phyloP scores from a whole-genome alignment of 1,140 invertebrate genomes.

The Cyclargus thomasi region DNA sequence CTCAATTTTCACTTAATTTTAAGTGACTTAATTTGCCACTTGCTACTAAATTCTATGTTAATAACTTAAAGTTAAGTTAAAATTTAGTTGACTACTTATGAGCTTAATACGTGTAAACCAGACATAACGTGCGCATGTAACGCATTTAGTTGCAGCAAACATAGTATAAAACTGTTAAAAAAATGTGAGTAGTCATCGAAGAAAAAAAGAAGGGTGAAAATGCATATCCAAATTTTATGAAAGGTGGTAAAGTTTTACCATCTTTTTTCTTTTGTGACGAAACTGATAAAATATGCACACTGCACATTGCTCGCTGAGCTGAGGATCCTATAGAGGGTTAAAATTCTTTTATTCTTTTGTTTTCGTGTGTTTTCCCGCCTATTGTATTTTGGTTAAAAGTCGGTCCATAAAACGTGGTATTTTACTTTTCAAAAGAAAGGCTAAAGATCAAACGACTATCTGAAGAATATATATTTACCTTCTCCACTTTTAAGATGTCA shows the following conservation, averaged over 20 bases:
- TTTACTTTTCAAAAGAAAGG: neutral
- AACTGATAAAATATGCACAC: conserved; percentile 2
- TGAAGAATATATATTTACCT: neutral
- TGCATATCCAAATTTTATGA: neutral
- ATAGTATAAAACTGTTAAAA: no score
- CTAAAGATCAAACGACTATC: neutral
- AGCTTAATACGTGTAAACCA: no score
- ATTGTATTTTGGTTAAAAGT: neutral
- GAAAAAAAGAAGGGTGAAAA: neutral
- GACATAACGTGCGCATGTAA: no score
- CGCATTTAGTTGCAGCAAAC: no score
- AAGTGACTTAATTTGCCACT: no score
- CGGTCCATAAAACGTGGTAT: neutral
- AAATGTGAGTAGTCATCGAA: neutral
- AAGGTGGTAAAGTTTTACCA: neutral
- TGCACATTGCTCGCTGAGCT: neutral
- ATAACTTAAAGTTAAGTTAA: no score
- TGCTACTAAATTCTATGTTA: no score
- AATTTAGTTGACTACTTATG: no score
- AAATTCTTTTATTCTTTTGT: neutral
- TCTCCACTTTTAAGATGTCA: neutral
- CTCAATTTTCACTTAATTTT: no score
- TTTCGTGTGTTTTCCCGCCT: neutral
- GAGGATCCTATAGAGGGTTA: neutral
- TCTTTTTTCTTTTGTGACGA: neutral